Conservation (phyloP, 2,113 vertebrate species). For the Sitta europaea region DNA sequence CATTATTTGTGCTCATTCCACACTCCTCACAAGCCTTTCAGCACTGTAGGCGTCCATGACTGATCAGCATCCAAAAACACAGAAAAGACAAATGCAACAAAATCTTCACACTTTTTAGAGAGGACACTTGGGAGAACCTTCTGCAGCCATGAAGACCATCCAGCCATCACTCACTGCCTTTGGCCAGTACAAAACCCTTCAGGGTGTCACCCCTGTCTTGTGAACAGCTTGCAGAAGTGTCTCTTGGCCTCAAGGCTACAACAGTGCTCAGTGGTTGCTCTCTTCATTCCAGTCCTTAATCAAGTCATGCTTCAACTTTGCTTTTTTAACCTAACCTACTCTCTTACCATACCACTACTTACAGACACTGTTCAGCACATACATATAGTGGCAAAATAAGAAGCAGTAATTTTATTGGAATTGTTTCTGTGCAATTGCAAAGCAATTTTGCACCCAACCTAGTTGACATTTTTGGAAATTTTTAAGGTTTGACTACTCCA, state of each 20-base stretch:
- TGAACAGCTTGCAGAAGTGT: not conserved
- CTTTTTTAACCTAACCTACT: not conserved
- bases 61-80: not conserved
- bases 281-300: not conserved
- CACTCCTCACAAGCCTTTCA: not conserved
- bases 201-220: not conserved
- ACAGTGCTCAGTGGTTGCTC: accelerated
- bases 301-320: not conserved
- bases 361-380: not conserved
- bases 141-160: not conserved
- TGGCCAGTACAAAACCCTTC: not conserved
- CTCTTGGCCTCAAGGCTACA: not conserved
- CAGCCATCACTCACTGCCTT: not conserved
- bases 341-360: not conserved
- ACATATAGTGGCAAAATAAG: not conserved
- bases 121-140: not conserved
- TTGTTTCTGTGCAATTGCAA: not conserved
- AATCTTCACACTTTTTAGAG: not conserved
- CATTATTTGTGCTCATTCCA: not conserved
- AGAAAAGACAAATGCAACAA: not conserved
- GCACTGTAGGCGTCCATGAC: too few species aligned
- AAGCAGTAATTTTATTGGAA: not conserved
- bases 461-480: not conserved
- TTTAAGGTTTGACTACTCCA: not conserved
- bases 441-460: not conserved